phyloP scores from a whole-genome alignment of 2,113 vertebrate genomes.

The Cheilinus undulatus region DNA sequence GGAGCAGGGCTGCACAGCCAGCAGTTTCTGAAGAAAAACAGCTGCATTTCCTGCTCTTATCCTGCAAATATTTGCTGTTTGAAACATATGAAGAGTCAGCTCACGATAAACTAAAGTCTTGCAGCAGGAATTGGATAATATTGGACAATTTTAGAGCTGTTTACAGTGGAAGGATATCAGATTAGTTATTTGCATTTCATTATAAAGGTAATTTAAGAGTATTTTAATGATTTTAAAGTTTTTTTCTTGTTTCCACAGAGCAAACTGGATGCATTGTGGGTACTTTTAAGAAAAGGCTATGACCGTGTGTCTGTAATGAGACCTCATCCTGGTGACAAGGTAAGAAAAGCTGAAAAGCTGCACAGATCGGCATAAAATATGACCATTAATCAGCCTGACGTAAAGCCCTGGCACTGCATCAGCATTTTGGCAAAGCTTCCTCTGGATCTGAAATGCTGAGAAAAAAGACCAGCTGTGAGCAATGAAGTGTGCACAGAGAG shows the following conservation, averaged over 20 bases:
- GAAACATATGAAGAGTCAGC: slow-evolving; percentile 39
- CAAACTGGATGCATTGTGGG: slow-evolving; percentile 95
- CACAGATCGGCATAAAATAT: background rate
- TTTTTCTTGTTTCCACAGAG: slow-evolving; percentile 81
- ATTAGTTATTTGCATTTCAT: background rate
- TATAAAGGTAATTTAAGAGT: background rate
- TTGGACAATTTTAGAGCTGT: slow-evolving; percentile 3
- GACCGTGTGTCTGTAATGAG: slow-evolving; percentile 97
- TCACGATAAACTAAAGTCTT: slow-evolving; percentile 23
- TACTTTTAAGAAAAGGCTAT: slow-evolving; percentile 92
- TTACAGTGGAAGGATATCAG: background rate
- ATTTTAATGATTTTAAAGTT: background rate
- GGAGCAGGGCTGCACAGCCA: slow-evolving; percentile 70
- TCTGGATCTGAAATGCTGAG: slow-evolving; percentile 27
- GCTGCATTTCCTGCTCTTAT: slow-evolving; percentile 65
- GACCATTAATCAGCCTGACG: slow-evolving; percentile 2
- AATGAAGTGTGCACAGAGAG: slow-evolving; percentile 71
- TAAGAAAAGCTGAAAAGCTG: slow-evolving; percentile 69
- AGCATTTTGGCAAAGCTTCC: slow-evolving; percentile 22
- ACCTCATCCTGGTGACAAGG: slow-evolving; percentile 97
- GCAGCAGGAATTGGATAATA: background rate
- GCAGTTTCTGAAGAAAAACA: slow-evolving; percentile 74
- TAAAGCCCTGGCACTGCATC: slow-evolving; percentile 15
- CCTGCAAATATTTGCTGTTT: slow-evolving; percentile 58
- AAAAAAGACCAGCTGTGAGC: slow-evolving; percentile 81